Percentiles rank a stretch among this genome's conserved stretches.
Evolutionary conservation across 2,797 vertebrate genomes (phyloP).

Genomic region (Pseudocheirus occidentalis): DNA sequence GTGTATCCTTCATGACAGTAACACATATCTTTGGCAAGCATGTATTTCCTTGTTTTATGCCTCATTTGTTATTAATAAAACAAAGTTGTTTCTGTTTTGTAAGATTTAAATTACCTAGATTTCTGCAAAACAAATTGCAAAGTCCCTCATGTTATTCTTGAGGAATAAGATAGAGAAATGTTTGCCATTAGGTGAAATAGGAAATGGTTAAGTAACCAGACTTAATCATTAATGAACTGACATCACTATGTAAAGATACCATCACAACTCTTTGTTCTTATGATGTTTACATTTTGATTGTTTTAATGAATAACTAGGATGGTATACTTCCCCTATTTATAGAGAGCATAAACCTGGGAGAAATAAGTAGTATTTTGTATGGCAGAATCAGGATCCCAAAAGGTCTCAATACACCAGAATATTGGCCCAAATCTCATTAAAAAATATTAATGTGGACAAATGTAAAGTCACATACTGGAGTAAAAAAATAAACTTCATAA

Average conservation of each 20-base stretch:
- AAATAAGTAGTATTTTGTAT: background rate
- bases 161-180: background rate
- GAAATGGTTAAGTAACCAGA: background rate
- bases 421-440: background rate
- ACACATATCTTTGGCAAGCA: background rate
- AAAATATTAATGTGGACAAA: background rate
- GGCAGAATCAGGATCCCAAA: background rate
- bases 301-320: background rate
- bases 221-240: background rate
- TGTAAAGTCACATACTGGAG: background rate
- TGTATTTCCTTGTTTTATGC: background rate
- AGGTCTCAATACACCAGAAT: background rate
- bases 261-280: background rate
- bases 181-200: background rate
- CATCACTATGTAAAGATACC: background rate
- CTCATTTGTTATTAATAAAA: background rate
- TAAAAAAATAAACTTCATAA: background rate
- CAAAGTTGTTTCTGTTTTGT: background rate
- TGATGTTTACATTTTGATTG: background rate
- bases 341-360: background rate
- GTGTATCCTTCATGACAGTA: background rate
- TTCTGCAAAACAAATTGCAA: background rate
- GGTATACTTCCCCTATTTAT: background rate
- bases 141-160: background rate
- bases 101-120: background rate